Percentiles rank a stretch among this genome's conserved stretches.
phyloP scores from a whole-genome alignment of 2,113 vertebrate genomes.

The Pseudorasbora parva region DNA sequence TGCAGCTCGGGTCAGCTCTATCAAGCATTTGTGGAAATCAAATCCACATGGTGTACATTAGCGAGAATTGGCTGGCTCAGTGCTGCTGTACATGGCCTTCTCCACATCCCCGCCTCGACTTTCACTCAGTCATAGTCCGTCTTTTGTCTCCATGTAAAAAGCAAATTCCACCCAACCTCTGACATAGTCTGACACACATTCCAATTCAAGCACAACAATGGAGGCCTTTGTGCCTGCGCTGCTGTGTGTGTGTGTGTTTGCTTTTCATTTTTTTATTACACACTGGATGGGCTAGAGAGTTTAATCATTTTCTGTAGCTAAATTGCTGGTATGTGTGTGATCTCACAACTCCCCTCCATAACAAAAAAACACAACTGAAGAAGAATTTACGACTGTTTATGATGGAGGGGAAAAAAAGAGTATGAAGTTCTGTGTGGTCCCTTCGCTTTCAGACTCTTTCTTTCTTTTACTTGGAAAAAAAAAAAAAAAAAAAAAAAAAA shows the following conservation, averaged over 20 bases:
- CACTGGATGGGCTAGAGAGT: slow-evolving; percentile 66
- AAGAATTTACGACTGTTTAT: background rate
- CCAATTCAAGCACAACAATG: slow-evolving; percentile 70
- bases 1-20: background rate
- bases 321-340: slow-evolving; percentile 22
- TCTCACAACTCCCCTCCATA: background rate
- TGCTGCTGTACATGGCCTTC: slow-evolving; percentile 25
- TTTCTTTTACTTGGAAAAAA: no score
- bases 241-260: slow-evolving; percentile 64
- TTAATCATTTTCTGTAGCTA: slow-evolving; percentile 61
- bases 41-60: slow-evolving; percentile 53
- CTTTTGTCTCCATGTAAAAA: slow-evolving; percentile 75
- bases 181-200: slow-evolving; percentile 68
- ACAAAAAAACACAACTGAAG: background rate
- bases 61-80: slow-evolving; percentile 28
- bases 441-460: background rate
- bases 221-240: slow-evolving; percentile 67
- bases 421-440: background rate
- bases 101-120: slow-evolving; percentile 40
- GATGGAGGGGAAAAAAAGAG: background rate
- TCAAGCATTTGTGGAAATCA: slow-evolving; percentile 39
- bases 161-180: slow-evolving; percentile 70
- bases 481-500: no score
- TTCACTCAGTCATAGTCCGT: slow-evolving; percentile 63
- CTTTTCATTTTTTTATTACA: slow-evolving; percentile 72